phyloP scores from a whole-genome alignment of 2,113 vertebrate species.

The Pipa parva region DNA sequence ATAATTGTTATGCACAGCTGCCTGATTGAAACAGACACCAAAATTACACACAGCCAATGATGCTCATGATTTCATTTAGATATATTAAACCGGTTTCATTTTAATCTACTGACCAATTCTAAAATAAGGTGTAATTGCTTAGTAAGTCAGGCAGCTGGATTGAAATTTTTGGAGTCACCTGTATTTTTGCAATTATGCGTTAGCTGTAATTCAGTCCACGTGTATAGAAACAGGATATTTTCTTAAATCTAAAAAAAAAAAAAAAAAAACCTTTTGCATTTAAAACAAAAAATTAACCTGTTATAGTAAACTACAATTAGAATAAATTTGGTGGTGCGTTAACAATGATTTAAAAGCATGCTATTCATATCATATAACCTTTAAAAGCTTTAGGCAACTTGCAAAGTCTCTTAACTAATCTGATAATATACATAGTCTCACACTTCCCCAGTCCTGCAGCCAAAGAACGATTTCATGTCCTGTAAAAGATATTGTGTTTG shows the following conservation, averaged over 20 bases:
- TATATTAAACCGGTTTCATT: constrained; percentile 3
- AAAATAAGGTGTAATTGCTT: constrained; percentile 9
- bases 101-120: not conserved
- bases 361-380: constrained; percentile 5
- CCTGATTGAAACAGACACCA: not conserved
- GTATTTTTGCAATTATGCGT: not conserved
- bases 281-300: not conserved
- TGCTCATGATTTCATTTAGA: not conserved
- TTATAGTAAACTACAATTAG: not conserved
- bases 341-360: not conserved
- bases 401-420: constrained; percentile 33
- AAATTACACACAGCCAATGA: not conserved
- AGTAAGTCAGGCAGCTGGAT: not conserved
- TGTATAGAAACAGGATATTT: not conserved
- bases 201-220: not conserved
- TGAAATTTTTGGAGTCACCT: not conserved
- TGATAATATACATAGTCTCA: constrained; percentile 50
- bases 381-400: constrained; percentile 10
- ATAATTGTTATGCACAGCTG: not conserved
- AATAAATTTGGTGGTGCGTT: not conserved
- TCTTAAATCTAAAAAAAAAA: no score
- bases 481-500: constrained; percentile 46
- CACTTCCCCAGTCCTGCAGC: constrained; percentile 49
- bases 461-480: constrained; percentile 48
- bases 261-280: no score